These are phyloP conservation scores for Folsomia candida DNA, from an alignment of 2,888 invertebrate genomes.

Conservation along the genomic window DNA sequence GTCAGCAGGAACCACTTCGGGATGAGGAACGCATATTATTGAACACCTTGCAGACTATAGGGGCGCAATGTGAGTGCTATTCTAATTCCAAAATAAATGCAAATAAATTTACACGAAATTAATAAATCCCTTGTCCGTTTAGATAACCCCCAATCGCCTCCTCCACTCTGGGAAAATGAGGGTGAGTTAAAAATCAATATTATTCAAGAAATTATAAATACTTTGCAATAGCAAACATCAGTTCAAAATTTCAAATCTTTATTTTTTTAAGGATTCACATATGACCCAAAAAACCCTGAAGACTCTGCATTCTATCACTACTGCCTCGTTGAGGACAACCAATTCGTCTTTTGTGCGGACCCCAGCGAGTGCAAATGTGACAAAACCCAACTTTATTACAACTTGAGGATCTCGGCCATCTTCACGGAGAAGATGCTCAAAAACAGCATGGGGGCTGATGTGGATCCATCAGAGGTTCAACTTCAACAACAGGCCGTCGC, in stretches of 20 bases:
- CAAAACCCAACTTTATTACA: not conserved
- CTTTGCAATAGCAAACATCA: no score
- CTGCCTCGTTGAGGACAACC: slow-evolving; percentile 2
- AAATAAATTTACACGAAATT: no score
- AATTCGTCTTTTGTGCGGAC: slow-evolving; percentile 2
- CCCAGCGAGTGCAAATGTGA: slow-evolving; percentile 11
- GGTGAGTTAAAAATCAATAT: no score
- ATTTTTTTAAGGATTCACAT: no score
- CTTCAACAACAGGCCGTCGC: slow-evolving; percentile 27
- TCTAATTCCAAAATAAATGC: no score
- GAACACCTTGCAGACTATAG: not conserved
- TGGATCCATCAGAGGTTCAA: not conserved
- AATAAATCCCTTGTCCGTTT: no score
- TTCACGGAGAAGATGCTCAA: not conserved
- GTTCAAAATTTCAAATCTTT: no score
- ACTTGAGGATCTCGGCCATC: not conserved
- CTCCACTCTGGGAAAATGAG: slow-evolving; percentile 8
- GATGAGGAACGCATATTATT: slow-evolving; percentile 1
- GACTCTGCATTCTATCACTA: not conserved
- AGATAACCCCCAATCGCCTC: not conserved
- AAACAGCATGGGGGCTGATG: not conserved
- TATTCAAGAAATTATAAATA: no score
- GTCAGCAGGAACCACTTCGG: not conserved
- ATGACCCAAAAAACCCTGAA: not conserved
- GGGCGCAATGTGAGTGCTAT: no score